Percentiles rank a stretch among this genome's conserved stretches.
phyloP scores from a whole-genome alignment of 2,113 vertebrate genomes.

The Centrocercus urophasianus region DNA sequence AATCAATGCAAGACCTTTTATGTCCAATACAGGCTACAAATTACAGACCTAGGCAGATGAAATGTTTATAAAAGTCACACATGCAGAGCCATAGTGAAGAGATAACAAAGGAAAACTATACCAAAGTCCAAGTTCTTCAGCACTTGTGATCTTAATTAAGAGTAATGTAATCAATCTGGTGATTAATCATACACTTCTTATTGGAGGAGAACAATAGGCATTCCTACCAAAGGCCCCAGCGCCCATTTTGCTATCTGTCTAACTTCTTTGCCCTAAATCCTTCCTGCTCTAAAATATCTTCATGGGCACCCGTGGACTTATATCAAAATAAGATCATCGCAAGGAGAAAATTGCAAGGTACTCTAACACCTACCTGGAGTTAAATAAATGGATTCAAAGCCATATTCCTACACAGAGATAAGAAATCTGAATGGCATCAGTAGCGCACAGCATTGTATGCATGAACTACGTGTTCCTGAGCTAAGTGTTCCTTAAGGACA shows the following conservation, averaged over 20 bases:
- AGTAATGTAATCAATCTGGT: not conserved
- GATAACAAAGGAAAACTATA: conserved; percentile 12
- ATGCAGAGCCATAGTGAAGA: not conserved
- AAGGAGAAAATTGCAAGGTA: not conserved
- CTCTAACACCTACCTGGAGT: not conserved
- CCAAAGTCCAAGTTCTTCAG: conserved; percentile 23
- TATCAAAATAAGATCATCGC: not conserved
- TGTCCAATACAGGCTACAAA: not conserved
- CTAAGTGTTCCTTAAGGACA: not conserved
- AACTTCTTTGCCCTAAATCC: not conserved
- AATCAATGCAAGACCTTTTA: not conserved
- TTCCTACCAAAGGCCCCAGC: not conserved
- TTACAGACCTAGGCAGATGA: not conserved
- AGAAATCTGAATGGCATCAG: not conserved
- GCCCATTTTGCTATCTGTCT: not conserved
- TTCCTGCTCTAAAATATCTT: not conserved
- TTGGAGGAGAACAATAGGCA: not conserved
- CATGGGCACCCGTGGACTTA: not conserved
- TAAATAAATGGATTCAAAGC: not conserved
- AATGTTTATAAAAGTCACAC: conserved; percentile 3
- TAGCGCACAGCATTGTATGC: not conserved
- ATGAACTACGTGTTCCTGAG: not conserved
- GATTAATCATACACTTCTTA: conserved; percentile 66
- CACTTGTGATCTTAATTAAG: conserved; percentile 23
- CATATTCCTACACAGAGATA: not conserved